Base-by-base conservation (phyloP, 1,140 invertebrate species). In the Nomia melanderi region DNA sequence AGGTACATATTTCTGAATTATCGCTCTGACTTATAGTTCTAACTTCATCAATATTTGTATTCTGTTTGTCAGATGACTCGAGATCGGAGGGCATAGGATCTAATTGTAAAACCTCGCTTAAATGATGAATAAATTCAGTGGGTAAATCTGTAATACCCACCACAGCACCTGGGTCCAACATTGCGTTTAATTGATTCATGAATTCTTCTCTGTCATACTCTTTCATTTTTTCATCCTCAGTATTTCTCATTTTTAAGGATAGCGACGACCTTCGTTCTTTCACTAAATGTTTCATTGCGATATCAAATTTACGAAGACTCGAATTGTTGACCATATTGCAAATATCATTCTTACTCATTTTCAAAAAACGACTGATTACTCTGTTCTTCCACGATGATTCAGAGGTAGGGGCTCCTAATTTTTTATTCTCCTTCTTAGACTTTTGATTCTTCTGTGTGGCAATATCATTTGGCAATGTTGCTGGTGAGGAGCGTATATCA, bases 331-430 rank as follows among this genome's bases (percentile, higher is more conserved):
- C 84, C 89, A 93, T 91, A 44, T 93, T 92, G 33, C 88, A 85
- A 33, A 93, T 91, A 23, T 93, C 91, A 33, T 91, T 92, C 70
- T 90, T 92, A 23, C 90, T 92, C 92, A 92, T 93, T 20, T 89
- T 92, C 25, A 93, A 63, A 31, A 93, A 92, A 41, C 89, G 88
- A 8, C 83, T 91, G 17, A 93, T 90, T 0, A 93, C 89, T 12
- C 86, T 86, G 29, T 87, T 83, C n/a, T 92, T 92, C 91, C 92
- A 93, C 0, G 69, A 81, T 2, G 76, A 59, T 7, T 86, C 85
- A 14, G 54, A 50, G 0, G 54, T 53, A 25, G 50, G 59, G 39
- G 9, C 53, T 44, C 72, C 59, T 0, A 14, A 23, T 1, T 83
- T 81, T 7, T 70, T 83, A 20, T 17, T n/a, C 9, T 47, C 47